Percentiles rank a stretch among this genome's conserved stretches.
phyloP scores from a whole-genome alignment of 2,113 vertebrate genomes.

The Orycteropus afer region DNA sequence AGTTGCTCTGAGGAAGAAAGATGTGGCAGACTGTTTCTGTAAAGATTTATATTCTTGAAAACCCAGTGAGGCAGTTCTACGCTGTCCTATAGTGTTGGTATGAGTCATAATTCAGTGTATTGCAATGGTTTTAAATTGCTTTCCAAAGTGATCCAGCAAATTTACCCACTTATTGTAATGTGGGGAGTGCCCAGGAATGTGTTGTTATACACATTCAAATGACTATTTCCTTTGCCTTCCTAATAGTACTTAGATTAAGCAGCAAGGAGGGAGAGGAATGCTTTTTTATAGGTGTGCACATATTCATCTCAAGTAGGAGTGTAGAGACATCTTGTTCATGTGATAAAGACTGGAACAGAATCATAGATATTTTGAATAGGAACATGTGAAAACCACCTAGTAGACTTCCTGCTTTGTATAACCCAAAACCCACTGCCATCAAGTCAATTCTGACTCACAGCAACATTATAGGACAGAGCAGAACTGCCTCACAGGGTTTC shows the following conservation, averaged over 20 bases:
- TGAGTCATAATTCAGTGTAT: background rate
- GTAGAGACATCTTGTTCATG: background rate
- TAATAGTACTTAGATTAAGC: background rate
- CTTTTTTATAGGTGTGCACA: background rate
- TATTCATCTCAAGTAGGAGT: background rate
- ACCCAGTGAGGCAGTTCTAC: background rate
- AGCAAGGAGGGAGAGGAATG: background rate
- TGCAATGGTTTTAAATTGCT: background rate
- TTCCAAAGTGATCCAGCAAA: background rate
- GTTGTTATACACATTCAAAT: background rate
- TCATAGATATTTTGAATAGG: background rate
- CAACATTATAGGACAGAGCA: too few relatives aligned
- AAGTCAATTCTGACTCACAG: too few relatives aligned
- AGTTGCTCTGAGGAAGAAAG: background rate
- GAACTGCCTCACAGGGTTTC: too few relatives aligned
- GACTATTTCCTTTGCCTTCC: background rate
- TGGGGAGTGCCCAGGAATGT: too few relatives aligned
- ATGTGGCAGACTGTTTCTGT: background rate
- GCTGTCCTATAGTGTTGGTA: background rate
- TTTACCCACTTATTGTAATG: accelerated
- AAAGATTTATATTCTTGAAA: background rate
- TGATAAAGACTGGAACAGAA: background rate
- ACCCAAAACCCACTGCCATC: too few relatives aligned
- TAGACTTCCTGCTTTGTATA: background rate
- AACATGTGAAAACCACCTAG: background rate